phyloP scores from a whole-genome alignment of 1,140 invertebrate species.

The Chionoecetes opilio region DNA sequence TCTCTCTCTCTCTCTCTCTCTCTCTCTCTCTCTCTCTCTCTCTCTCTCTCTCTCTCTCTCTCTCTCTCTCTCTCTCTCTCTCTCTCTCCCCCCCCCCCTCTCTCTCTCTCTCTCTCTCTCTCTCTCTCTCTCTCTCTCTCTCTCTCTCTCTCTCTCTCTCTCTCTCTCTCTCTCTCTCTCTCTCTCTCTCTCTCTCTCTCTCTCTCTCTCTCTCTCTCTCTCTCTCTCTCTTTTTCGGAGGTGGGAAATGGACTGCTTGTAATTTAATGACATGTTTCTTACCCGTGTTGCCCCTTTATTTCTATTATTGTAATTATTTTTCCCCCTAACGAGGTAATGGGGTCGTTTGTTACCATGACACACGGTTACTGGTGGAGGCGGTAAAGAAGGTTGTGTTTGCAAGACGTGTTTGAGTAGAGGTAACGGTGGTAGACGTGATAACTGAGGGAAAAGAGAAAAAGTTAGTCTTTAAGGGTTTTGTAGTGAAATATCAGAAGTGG shows the following conservation, averaged over 20 bases:
- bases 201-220: constrained; percentile 27
- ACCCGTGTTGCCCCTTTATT: background rate
- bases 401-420: background rate
- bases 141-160: too few relatives aligned
- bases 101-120: too few relatives aligned
- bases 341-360: background rate
- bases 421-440: background rate
- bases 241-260: background rate
- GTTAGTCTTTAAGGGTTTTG: too few relatives aligned
- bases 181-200: background rate
- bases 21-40: too few relatives aligned
- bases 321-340: constrained; percentile 6
- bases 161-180: too few relatives aligned
- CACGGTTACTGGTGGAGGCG: background rate
- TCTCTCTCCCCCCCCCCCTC: too few relatives aligned
- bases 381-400: background rate
- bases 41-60: too few relatives aligned
- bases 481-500: too few relatives aligned
- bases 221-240: background rate
- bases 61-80: too few relatives aligned
- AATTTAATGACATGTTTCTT: constrained; percentile 11
- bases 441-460: too few relatives aligned
- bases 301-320: constrained; percentile 22
- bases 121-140: too few relatives aligned
- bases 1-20: too few relatives aligned